phyloP scores from a whole-genome alignment of 2,113 vertebrate genomes.

The Datnioides undecimradiatus region DNA sequence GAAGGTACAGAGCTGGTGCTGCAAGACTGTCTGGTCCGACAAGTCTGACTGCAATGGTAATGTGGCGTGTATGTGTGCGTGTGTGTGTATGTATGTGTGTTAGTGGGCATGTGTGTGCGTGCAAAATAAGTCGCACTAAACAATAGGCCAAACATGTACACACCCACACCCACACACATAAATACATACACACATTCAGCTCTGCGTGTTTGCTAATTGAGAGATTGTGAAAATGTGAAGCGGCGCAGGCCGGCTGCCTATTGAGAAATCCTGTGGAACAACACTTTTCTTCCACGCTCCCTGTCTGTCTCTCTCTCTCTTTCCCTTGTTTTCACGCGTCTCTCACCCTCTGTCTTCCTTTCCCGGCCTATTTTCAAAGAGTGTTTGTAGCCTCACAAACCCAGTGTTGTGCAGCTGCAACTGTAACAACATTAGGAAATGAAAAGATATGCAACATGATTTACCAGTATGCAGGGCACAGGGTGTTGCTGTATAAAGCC shows the following conservation, averaged over 20 bases:
- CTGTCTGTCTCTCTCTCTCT: neutral
- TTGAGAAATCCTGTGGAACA: conserved; percentile 2
- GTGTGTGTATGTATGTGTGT: neutral
- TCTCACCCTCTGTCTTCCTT: neutral
- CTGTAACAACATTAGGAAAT: neutral
- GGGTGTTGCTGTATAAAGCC: too few relatives aligned
- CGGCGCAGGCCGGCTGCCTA: neutral
- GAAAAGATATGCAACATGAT: neutral
- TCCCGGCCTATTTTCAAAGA: neutral
- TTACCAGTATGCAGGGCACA: neutral
- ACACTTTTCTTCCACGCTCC: neutral
- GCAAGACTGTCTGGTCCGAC: conserved; percentile 83
- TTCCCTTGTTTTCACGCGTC: neutral
- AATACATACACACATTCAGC: conserved; percentile 20
- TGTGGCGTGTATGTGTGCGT: conserved; percentile 4
- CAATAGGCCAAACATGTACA: conserved; percentile 47
- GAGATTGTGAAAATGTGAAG: conserved; percentile 60
- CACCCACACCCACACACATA: conserved; percentile 34
- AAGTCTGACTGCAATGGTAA: conserved; percentile 71
- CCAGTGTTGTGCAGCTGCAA: neutral
- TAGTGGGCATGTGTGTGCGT: conserved; percentile 27
- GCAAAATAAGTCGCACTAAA: conserved; percentile 17
- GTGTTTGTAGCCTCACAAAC: neutral
- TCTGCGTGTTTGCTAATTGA: conserved; percentile 60
- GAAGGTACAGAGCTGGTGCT: conserved; percentile 71